Base-by-base conservation (phyloP, 2,888 invertebrate genomes). In the Thalpophila matura region DNA sequence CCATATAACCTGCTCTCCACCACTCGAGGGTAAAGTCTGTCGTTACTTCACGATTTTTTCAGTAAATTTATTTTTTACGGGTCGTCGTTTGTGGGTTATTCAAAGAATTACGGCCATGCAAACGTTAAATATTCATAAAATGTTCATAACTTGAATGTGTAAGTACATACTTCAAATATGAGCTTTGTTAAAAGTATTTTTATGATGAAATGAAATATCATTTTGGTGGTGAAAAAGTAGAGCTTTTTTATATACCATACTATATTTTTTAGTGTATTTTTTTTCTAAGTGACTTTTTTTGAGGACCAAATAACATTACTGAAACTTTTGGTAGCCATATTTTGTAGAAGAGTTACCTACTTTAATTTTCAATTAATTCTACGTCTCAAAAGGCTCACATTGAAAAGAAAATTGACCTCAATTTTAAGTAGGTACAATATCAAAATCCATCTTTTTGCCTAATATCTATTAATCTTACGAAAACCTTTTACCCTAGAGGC, bases 91-190 rank as follows among this genome's bases (percentile, higher is more conserved):
- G 10, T 16, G 4, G 22, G 0, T 18, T 37, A 9, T 35, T 43
- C 3, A 22, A 24, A 38, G 4, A 18, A 58, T 14, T 22, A 60
- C 29, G 12, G 3, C 16, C n/a, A n/a, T 7, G n/a, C 4, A 22
- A 63, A 63, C 20, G 14, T 33, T 56, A 14, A 56, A 56, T 26
- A 40, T 49, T 38, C 38, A 46, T 61, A 12, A 14, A 56, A 56
- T 26, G 31, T 49, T 38, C 38, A 46, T 61, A 12, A n/a, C 10
- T 29, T 18, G 22, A 46, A 20, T 18, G 5, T 12, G 9, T 12
- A 2, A 24, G 42, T 22, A 10, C 3, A 22, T 35, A 4, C 22
- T 53, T 7, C 2, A n/a, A 27, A n/a, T 33, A 27, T 9, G 22
- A 45, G 9, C n/a, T 37, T 29, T 20, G 6, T 16, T 9, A n/a